Conservation (phyloP, 2,888 invertebrate genomes). For the Dasysyrphus tricinctus region DNA sequence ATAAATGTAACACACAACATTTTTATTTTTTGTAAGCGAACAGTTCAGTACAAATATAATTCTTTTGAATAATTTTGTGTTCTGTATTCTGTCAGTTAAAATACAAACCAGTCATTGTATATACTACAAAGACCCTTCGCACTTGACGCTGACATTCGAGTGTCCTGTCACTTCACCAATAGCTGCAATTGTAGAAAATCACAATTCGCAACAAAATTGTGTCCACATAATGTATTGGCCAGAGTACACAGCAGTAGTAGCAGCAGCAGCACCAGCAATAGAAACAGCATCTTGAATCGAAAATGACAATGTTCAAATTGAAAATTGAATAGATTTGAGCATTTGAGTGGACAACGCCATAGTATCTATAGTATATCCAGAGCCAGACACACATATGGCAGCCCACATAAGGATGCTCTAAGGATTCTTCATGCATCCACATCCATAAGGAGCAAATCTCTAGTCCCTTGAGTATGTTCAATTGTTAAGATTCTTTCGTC, state of each 20-base stretch:
- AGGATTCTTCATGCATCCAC: slow-evolving; percentile 48
- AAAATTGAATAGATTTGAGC: slow-evolving; percentile 61
- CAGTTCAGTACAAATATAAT: too few relatives aligned
- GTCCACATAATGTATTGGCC: slow-evolving; percentile 39
- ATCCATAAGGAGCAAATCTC: slow-evolving; percentile 10
- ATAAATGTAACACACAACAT: too few relatives aligned
- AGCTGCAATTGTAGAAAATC: slow-evolving; percentile 57
- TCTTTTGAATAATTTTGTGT: too few relatives aligned
- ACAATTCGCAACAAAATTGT: slow-evolving; percentile 58
- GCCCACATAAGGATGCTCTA: slow-evolving; percentile 36
- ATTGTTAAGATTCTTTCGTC: slow-evolving; percentile 55
- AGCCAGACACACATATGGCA: slow-evolving; percentile 21
- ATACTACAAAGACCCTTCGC: background rate
- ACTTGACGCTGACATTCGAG: slow-evolving; percentile 33
- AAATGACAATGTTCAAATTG: slow-evolving; percentile 65
- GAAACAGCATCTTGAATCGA: slow-evolving; percentile 59
- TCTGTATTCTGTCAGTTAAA: too few relatives aligned
- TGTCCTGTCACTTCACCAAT: slow-evolving; percentile 53
- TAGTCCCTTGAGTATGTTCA: slow-evolving; percentile 55
- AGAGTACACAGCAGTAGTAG: background rate
- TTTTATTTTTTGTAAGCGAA: too few relatives aligned
- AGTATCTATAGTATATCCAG: background rate
- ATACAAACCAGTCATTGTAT: too few relatives aligned
- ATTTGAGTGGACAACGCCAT: slow-evolving; percentile 40
- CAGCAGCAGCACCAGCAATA: slow-evolving; percentile 1